Evolutionary conservation across 2,888 invertebrate genomes (phyloP).

Genomic region (Melinaea marsaeus): DNA sequence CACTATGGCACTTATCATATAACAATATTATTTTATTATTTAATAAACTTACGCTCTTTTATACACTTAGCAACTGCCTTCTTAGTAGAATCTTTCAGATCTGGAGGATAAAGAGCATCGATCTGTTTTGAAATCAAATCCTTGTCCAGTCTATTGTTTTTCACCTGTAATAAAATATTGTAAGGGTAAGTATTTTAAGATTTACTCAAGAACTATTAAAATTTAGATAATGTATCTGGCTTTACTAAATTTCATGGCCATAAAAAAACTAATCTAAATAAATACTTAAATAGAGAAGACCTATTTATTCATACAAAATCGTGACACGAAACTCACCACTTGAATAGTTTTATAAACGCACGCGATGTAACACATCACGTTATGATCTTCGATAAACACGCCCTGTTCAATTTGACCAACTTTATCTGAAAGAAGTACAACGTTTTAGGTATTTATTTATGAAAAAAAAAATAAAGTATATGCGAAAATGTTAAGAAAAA

Average conservation of each 20-base stretch:
- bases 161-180: constrained; percentile 43
- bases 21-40: no score
- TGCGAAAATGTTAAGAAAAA: no score
- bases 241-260: no score
- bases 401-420: constrained; percentile 64
- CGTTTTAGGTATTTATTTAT: background rate
- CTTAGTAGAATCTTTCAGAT: constrained; percentile 52
- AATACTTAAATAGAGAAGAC: background rate
- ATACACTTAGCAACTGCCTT: constrained; percentile 48
- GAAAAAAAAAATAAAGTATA: background rate
- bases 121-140: constrained; percentile 59
- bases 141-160: constrained; percentile 55
- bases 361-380: constrained; percentile 69
- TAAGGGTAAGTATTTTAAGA: background rate
- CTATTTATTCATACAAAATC: no score
- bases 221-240: no score
- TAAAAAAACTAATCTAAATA: no score
- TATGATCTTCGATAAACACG: constrained; percentile 60
- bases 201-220: background rate
- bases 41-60: constrained; percentile 52
- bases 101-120: constrained; percentile 58
- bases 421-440: constrained; percentile 47
- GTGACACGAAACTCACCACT: constrained; percentile 46
- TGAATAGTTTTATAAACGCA: constrained; percentile 63
- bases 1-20: no score